phyloP scores from a whole-genome alignment of 2,888 invertebrate genomes.

The Cosmia trapezina region DNA sequence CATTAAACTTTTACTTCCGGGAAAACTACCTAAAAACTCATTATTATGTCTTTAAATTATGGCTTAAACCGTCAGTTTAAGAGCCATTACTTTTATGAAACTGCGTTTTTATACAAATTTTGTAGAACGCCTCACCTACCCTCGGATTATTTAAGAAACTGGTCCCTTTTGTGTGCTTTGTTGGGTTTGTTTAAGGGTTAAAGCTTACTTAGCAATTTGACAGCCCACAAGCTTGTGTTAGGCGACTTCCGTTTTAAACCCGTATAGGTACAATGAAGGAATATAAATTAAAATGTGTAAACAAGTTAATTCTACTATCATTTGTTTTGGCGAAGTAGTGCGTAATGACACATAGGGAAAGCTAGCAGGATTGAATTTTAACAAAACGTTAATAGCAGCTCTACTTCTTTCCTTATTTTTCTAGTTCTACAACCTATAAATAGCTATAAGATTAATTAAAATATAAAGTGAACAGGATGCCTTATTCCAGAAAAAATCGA shows the following conservation, averaged over 20 bases:
- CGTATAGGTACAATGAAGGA: conserved; percentile 17
- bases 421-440: too few species aligned
- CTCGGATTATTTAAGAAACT: conserved; percentile 71
- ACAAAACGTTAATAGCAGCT: background rate
- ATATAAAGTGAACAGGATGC: conserved; percentile 1
- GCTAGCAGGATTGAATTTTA: background rate
- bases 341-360: background rate
- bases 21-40: conserved; percentile 54
- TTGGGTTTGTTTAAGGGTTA: conserved; percentile 68
- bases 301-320: conserved; percentile 10
- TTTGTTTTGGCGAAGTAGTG: background rate
- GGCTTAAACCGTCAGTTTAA: conserved; percentile 59
- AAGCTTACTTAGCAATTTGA: conserved; percentile 70
- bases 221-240: conserved; percentile 53
- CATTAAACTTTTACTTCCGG: conserved; percentile 52
- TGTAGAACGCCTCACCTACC: conserved; percentile 58
- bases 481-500: conserved; percentile 1
- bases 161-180: conserved; percentile 69
- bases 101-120: conserved; percentile 66
- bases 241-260: conserved; percentile 50
- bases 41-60: conserved; percentile 59
- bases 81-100: conserved; percentile 66
- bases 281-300: conserved; percentile 37
- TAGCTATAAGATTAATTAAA: conserved; percentile 1
- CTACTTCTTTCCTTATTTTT: too few species aligned